phyloP scores from a whole-genome alignment of 2,113 vertebrate genomes.

The Embiotoca jacksoni region DNA sequence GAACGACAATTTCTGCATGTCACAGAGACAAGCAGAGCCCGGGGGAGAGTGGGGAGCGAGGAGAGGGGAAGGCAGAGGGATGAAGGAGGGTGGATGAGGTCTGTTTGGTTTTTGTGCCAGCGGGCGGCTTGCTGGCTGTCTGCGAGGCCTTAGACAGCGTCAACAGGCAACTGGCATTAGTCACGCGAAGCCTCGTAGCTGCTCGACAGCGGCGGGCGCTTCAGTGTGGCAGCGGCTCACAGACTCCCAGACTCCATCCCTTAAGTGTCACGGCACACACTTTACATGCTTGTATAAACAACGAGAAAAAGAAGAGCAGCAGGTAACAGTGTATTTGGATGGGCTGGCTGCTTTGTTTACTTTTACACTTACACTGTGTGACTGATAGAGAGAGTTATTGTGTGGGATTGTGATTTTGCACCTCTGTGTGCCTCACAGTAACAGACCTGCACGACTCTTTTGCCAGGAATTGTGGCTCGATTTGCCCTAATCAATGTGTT shows the following conservation, averaged over 20 bases:
- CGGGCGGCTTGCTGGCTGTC: conserved; percentile 44
- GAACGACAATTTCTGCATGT: conserved; percentile 33
- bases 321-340: conserved; percentile 66
- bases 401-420: conserved; percentile 49
- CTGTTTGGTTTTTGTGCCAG: conserved; percentile 65
- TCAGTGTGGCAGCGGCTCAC: conserved; percentile 26
- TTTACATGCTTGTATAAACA: conserved; percentile 59
- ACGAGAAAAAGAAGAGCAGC: conserved; percentile 50
- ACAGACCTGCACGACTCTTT: conserved; percentile 47
- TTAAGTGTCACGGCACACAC: conserved; percentile 61
- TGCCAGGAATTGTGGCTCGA: conserved; percentile 49
- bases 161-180: conserved; percentile 49
- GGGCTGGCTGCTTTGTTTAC: conserved; percentile 69
- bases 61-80: neutral
- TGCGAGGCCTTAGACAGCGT: conserved; percentile 55
- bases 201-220: conserved; percentile 9
- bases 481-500: conserved; percentile 49
- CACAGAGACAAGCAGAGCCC: conserved; percentile 37
- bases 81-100: conserved; percentile 27
- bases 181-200: conserved; percentile 45
- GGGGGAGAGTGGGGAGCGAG: conserved; percentile 27
- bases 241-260: conserved; percentile 65
- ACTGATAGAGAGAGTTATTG: conserved; percentile 67
- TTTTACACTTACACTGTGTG: conserved; percentile 68
- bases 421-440: conserved; percentile 45